Base-by-base conservation (phyloP, 2,113 vertebrate species). In the Rana temporaria region DNA sequence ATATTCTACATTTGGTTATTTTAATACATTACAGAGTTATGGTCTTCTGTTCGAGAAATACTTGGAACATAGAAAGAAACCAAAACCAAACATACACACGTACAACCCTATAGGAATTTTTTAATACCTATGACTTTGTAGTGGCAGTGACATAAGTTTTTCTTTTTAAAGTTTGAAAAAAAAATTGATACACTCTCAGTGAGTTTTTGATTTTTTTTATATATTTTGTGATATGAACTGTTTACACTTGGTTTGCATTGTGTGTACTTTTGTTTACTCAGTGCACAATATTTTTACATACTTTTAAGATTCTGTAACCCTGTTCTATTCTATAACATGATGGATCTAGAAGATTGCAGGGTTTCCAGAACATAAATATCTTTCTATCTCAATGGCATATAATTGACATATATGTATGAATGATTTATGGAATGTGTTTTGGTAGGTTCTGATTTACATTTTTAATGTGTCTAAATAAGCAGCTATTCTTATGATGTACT, bases 391-490 rank as follows among this genome's bases (percentile, higher is more conserved):
- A 64, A 63, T 64, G 42, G 18, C 26, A 60, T 66, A 42, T 4
- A 60, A 86, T 85, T 89, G 85, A 91, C 32, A 62, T 42, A 57
- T 90, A 84, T 75, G 83, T 16, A 66, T 92, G 90, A 87, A 89
- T 93, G 89, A 90, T 88, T 90, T 92, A 92, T 88, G 87, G 88
- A 91, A 87, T 90, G 88, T 89, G 91, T 94, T 94, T 94, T 92
- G 91, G 91, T 88, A 93, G 89, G 81, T 86, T 88, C 88, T 91
- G 86, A 81, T 90, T 88, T 89, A 89, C 89, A 16, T 90, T 93
- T 94, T 92, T 92, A 90, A 89, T 90, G 88, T 91, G 90, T 85
- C 88, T 86, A 88, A 88, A 90, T 87, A 87, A 93, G 91, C 91
- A 88, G 90, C 89, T 24, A 86, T 88, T 88, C 88, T 85, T 90